phyloP scores from a whole-genome alignment of 2,797 vertebrate species.

The Paguma larvata region DNA sequence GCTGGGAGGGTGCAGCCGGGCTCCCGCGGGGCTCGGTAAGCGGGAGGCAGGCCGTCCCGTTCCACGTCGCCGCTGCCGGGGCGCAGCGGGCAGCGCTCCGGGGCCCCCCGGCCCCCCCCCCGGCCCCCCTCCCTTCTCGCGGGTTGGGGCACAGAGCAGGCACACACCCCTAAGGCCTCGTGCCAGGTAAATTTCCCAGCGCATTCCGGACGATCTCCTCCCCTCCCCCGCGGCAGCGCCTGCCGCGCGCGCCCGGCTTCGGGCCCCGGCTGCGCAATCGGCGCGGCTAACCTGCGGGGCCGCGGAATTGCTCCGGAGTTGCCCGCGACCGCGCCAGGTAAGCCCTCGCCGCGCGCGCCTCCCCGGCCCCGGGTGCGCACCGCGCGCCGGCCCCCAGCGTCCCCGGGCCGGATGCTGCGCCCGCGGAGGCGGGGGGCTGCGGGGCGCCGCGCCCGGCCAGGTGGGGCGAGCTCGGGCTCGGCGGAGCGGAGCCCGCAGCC shows the following conservation, averaged over 20 bases:
- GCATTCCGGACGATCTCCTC: background rate
- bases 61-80: background rate
- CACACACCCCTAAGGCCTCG: constrained; percentile 18
- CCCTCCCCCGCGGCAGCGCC: background rate
- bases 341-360: background rate
- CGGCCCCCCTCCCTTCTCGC: background rate
- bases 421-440: background rate
- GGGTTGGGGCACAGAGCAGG: background rate
- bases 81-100: background rate
- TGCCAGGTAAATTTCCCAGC: constrained; percentile 66
- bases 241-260: constrained; percentile 59
- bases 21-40: background rate
- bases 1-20: background rate
- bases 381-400: fast-evolving
- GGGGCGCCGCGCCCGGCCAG: background rate
- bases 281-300: constrained; percentile 42
- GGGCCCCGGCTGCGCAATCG: constrained; percentile 43
- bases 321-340: constrained; percentile 66
- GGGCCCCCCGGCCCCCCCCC: background rate
- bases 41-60: no score
- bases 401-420: fast-evolving
- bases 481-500: fast-evolving
- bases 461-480: background rate
- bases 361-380: background rate
- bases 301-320: constrained; percentile 64